These are phyloP conservation scores for Panurus biarmicus DNA, from an alignment of 2,113 vertebrate species.

Conservation along the genomic window DNA sequence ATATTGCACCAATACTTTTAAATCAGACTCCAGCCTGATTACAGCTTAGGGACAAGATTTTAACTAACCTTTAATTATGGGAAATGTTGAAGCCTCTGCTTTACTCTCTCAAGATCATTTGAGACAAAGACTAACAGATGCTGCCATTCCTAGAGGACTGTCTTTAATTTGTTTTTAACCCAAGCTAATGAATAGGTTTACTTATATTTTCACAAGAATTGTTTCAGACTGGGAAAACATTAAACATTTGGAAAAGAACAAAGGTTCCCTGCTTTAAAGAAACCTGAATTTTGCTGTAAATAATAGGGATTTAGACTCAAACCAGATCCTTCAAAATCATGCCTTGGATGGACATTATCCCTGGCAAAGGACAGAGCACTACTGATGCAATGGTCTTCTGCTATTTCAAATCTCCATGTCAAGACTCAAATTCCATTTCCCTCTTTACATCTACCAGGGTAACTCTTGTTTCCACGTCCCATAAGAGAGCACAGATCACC, in stretches of 20 bases:
- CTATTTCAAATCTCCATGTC: not conserved
- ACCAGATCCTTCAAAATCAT: not conserved
- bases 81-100: constrained; percentile 1
- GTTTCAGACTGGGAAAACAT: not conserved
- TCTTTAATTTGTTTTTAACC: constrained; percentile 14
- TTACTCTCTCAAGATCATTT: constrained; percentile 5
- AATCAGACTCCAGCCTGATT: not conserved
- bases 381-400: not conserved
- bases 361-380: not conserved
- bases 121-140: constrained; percentile 43
- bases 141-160: constrained; percentile 17
- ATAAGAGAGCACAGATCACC: fast-evolving
- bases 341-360: not conserved
- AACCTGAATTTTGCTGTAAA: not conserved
- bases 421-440: not conserved
- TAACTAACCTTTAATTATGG: constrained; percentile 18
- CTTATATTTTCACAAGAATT: not conserved
- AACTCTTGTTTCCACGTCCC: not conserved
- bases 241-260: not conserved
- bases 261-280: not conserved
- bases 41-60: not conserved
- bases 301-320: not conserved
- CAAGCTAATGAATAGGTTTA: constrained; percentile 2
- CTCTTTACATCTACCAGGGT: not conserved
- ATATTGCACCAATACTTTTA: not conserved